A percentile compares a stretch with the other conserved stretches of the same genome.
Conservation (phyloP, 2,113 vertebrate species). For the Oryzias javanicus region DNA sequence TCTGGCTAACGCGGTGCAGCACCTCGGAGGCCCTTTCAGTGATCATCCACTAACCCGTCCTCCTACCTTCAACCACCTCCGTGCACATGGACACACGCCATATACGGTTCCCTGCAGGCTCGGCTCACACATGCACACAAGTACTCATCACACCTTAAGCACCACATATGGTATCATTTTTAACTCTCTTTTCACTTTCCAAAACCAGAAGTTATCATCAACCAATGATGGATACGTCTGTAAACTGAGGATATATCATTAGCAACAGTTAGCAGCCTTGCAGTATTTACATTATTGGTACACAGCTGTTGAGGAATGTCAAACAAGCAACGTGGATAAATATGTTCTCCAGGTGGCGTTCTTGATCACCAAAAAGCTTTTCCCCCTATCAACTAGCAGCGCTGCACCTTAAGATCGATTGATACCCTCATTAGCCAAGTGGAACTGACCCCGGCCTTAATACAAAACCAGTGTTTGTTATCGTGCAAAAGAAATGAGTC, state of each 20-base stretch:
- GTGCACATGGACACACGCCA: conserved; percentile 9
- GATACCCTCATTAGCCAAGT: conserved; percentile 66
- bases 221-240: conserved; percentile 61
- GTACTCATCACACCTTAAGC: conserved; percentile 12
- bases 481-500: conserved; percentile 70
- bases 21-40: conserved; percentile 22
- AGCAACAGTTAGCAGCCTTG: conserved; percentile 63
- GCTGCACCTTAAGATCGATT: conserved; percentile 61
- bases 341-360: conserved; percentile 63
- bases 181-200: conserved; percentile 53
- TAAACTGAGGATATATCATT: conserved; percentile 69
- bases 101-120: conserved; percentile 22
- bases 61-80: conserved; percentile 2
- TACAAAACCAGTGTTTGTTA: conserved; percentile 70
- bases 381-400: conserved; percentile 18
- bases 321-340: conserved; percentile 67
- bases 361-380: conserved; percentile 64
- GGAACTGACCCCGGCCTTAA: conserved; percentile 53
- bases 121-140: conserved; percentile 23
- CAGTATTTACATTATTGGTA: conserved; percentile 64
- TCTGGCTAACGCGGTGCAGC: conserved; percentile 36
- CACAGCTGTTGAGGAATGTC: conserved; percentile 66
- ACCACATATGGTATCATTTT: conserved; percentile 57
- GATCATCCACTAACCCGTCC: conserved; percentile 22
- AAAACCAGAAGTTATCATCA: conserved; percentile 60